Percentiles rank a stretch among this genome's conserved stretches.
Conservation (phyloP, 2,113 vertebrate genomes). For the Colaptes auratus region DNA sequence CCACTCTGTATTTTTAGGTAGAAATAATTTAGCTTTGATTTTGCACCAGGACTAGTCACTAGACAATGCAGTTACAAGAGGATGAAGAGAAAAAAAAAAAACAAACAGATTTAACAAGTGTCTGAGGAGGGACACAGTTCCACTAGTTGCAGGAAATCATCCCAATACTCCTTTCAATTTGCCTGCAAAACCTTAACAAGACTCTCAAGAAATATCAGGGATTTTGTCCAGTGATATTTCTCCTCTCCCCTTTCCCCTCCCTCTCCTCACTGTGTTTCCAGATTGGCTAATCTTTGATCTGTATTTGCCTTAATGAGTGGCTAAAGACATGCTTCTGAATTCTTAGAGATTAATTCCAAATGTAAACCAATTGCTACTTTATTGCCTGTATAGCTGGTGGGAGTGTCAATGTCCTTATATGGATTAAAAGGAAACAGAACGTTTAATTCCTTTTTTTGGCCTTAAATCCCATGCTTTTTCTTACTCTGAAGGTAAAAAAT, state of each 20-base stretch:
- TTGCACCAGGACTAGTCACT: not conserved
- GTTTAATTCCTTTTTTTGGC: not conserved
- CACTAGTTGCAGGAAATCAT: not conserved
- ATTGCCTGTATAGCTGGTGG: not conserved
- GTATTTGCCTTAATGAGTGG: constrained; percentile 21
- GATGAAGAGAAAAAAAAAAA: not conserved
- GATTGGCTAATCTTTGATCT: not conserved
- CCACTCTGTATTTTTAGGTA: not conserved
- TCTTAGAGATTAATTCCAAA: constrained; percentile 69
- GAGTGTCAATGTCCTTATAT: not conserved
- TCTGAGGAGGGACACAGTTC: not conserved
- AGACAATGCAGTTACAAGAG: not conserved
- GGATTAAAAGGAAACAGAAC: not conserved
- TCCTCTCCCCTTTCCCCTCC: not conserved
- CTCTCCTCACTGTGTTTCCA: not conserved
- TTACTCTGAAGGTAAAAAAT: not conserved
- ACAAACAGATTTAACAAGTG: not conserved
- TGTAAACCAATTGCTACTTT: constrained; percentile 7
- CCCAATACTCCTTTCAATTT: not conserved
- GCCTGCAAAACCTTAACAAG: constrained; percentile 2
- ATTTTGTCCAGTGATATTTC: not conserved
- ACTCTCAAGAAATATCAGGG: not conserved
- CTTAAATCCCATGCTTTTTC: not conserved
- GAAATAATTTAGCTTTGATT: not conserved
- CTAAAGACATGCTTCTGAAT: not conserved